Percentiles rank a stretch among this genome's conserved stretches.
Conservation (phyloP, 92 coral and sea anemone species). For the Porites divaricata region DNA sequence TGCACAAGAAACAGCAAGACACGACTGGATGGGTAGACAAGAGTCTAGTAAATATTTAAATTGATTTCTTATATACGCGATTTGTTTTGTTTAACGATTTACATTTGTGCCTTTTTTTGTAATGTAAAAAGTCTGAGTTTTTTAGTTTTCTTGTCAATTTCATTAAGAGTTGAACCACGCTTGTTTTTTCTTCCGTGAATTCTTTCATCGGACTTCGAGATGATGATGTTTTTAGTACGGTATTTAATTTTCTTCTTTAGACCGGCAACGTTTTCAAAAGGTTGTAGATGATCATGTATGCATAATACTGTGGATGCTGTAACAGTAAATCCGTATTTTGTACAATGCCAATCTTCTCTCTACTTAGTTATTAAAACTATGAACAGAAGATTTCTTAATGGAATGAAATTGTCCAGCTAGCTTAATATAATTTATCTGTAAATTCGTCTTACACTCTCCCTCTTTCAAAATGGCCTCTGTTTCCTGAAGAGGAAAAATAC, state of each 20-base stretch:
- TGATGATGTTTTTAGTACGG: background rate
- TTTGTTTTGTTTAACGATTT: background rate
- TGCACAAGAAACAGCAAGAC: background rate
- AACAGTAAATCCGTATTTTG: too few species aligned
- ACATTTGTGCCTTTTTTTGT: too few species aligned
- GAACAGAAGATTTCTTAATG: too few species aligned
- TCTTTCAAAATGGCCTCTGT: too few species aligned
- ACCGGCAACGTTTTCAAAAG: background rate
- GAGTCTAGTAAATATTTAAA: conserved; percentile 27
- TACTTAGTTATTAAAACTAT: too few species aligned
- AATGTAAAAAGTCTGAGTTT: too few species aligned
- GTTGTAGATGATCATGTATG: background rate
- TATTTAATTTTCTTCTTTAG: background rate
- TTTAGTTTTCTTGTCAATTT: background rate
- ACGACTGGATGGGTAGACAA: background rate
- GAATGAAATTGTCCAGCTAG: too few species aligned
- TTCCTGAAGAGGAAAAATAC: too few species aligned
- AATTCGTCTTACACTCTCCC: too few species aligned
- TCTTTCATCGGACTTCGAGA: background rate
- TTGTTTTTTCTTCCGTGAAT: background rate
- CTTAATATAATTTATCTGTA: too few species aligned
- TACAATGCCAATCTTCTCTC: too few species aligned
- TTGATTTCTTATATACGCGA: background rate
- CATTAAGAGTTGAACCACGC: background rate
- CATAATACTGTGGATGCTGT: background rate